Base-by-base conservation (phyloP, 1,140 invertebrate genomes). In the Ectropis grisescens region DNA sequence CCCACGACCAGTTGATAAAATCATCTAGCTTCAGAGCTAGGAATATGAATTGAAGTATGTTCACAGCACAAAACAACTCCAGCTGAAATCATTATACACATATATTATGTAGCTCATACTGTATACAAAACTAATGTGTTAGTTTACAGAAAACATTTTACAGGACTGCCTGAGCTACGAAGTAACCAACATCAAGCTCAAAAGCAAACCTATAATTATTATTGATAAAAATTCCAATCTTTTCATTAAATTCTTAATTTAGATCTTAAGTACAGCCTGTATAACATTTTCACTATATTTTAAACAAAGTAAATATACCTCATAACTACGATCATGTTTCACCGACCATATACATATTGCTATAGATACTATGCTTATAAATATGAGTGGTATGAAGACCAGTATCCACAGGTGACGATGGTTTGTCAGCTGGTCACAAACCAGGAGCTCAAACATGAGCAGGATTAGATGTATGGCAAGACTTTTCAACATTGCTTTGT, bases 271-370 rank as follows among this genome's bases (percentile, higher is more conserved):
- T n/a, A n/a, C n/a, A n/a, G n/a, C n/a, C n/a, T n/a, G n/a, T n/a
- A n/a, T n/a, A n/a, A n/a, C n/a, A n/a, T n/a, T n/a, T n/a, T n/a
- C n/a, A n/a, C n/a, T n/a, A n/a, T n/a, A n/a, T n/a, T n/a, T n/a
- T n/a, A 19, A 19, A 8, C 16, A 19, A 19, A 19, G 8, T 4
- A 8, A 4, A 19, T 8, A 19, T 82, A 93, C 92, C 87, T 98
- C 96, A 86, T 98, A 98, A 16, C 94, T 95, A 29, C 96, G 86
- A 69, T 98, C 96, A 82, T 98, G 95, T 84, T 98, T 98, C 1
- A 98, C 93, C 44, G 96, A 94, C 97, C 97, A 99, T 56, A 99
- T 95, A 71, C 96, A 98, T 22, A 98, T 94, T 9, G 94, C 94
- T 54, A 98, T 96, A 29, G 96, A 97, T 15, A 98, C 90, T 49